A percentile compares a stretch with the other conserved stretches of the same genome.
Conservation (phyloP, 1,140 invertebrate genomes). For the Drepana arcuata region DNA sequence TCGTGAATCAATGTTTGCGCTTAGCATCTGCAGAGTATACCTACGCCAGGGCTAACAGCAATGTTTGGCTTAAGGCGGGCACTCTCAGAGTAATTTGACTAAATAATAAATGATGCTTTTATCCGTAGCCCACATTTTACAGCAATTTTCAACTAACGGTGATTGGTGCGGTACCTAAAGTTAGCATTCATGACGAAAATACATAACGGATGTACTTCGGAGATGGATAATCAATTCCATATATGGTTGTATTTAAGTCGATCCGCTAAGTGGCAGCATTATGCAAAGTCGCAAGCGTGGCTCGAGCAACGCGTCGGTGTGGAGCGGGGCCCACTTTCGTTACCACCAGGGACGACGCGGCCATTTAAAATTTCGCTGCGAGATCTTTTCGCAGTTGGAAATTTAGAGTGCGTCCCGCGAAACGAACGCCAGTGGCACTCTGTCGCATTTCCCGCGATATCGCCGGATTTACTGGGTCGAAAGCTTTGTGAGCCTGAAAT, state of each 20-base stretch:
- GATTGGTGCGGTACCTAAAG: no score
- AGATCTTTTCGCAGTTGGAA: conserved; percentile 39
- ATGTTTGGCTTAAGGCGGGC: no score
- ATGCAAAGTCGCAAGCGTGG: conserved; percentile 26
- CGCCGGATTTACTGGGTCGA: conserved; percentile 51
- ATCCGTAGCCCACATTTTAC: no score
- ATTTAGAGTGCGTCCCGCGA: conserved; percentile 44
- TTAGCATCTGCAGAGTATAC: no score
- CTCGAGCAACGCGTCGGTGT: no score
- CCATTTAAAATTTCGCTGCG: conserved; percentile 36
- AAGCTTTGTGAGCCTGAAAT: conserved; percentile 54
- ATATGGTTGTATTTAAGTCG: conserved; percentile 17
- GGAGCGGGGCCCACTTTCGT: no score
- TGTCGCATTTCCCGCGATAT: conserved; percentile 51
- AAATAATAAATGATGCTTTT: conserved; percentile 8
- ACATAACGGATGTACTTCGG: no score
- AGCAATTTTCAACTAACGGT: no score
- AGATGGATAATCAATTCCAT: conserved; percentile 21
- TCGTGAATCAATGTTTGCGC: no score
- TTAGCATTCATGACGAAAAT: no score
- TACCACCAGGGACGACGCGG: conserved; percentile 18
- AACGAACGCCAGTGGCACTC: conserved; percentile 38
- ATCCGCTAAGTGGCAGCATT: conserved; percentile 35
- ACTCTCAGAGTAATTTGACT: no score
- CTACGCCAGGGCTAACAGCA: no score